Conservation (phyloP, 2,888 invertebrate species). For the Lasioglossum villosulum region DNA sequence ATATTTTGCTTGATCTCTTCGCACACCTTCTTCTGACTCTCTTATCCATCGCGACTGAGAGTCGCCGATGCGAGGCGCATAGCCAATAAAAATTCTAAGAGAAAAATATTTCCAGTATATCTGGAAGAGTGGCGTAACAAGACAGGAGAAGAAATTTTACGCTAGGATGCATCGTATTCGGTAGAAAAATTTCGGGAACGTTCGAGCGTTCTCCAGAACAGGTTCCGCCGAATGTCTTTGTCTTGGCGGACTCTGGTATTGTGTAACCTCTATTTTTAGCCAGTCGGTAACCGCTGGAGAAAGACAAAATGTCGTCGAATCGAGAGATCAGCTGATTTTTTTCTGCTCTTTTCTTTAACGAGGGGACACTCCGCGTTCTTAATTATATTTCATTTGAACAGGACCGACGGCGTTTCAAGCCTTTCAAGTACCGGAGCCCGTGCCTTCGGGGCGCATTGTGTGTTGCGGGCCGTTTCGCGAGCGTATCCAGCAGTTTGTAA, state of each 20-base stretch:
- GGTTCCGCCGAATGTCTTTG: background rate
- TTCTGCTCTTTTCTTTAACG: background rate
- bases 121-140: background rate
- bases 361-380: background rate
- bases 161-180: accelerated
- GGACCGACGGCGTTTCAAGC: background rate
- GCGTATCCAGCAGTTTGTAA: constrained; percentile 45
- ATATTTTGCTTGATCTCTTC: too few relatives aligned
- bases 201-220: background rate
- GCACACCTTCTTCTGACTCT: background rate
- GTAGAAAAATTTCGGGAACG: background rate
- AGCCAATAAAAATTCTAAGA: background rate
- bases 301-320: background rate
- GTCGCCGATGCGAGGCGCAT: background rate
- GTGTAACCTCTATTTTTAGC: constrained; percentile 13
- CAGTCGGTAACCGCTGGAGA: background rate
- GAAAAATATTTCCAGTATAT: background rate
- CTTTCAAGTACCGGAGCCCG: constrained; percentile 1
- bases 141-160: background rate
- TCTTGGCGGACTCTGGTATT: background rate
- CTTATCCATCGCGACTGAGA: background rate
- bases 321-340: background rate
- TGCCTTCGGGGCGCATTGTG: background rate
- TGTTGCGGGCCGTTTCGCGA: constrained; percentile 5
- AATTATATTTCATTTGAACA: constrained; percentile 12